These are phyloP conservation scores for Mus spicilegus DNA, from an alignment of 2,113 vertebrate species.

Conservation along the genomic window DNA sequence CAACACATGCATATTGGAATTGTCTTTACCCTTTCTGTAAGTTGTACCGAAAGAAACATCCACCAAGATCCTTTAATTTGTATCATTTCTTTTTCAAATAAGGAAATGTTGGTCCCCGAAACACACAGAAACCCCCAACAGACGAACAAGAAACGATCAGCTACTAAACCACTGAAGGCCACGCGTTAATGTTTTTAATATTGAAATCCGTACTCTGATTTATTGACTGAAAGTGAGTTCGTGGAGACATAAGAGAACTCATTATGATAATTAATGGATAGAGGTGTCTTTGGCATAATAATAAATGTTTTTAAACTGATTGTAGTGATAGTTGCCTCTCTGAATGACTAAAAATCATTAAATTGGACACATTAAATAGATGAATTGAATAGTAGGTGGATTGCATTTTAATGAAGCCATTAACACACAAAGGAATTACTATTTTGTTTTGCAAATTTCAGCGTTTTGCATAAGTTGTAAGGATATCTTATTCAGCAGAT, in stretches of 20 bases:
- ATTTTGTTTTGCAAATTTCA: neutral
- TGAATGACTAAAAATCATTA: neutral
- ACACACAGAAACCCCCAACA: neutral
- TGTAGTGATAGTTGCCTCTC: neutral
- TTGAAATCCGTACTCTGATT: neutral
- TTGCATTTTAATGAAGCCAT: neutral
- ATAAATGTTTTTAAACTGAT: neutral
- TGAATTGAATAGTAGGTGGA: neutral
- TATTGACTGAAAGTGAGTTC: neutral
- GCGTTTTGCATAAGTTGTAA: neutral
- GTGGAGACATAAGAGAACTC: neutral
- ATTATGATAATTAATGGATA: neutral
- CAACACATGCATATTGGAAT: neutral
- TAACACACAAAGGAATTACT: neutral
- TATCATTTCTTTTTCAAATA: neutral
- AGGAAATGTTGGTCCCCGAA: neutral
- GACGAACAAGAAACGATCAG: neutral
- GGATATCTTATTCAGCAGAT: neutral
- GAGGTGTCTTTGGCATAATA: neutral
- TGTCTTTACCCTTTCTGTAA: neutral
- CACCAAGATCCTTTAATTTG: neutral
- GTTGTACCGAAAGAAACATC: neutral
- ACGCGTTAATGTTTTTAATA: neutral
- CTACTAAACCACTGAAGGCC: neutral
- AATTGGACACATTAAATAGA: neutral